A percentile compares a stretch with the other conserved stretches of the same genome.
Conservation (phyloP, 2,113 vertebrate species). For the Pollachius pollachius region DNA sequence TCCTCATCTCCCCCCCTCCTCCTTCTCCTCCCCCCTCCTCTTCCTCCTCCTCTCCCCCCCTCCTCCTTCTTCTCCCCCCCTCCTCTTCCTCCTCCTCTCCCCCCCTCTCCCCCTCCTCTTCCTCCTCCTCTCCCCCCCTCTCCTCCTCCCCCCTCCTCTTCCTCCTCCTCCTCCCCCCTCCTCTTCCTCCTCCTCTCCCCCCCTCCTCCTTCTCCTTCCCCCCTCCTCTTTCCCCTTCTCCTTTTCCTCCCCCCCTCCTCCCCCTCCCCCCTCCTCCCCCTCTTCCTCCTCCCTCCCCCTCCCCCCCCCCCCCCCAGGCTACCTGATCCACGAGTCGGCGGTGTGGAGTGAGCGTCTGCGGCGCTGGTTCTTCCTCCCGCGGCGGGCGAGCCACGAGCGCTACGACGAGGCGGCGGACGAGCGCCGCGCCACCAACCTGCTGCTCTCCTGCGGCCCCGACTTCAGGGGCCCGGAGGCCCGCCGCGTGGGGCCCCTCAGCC, state of each 20-base stretch:
- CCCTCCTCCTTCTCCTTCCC: no score
- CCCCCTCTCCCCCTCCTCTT: background rate
- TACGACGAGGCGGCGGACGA: conserved; percentile 87
- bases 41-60: no score
- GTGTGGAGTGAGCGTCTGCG: conserved; percentile 88
- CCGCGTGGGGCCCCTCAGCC: conserved; percentile 73
- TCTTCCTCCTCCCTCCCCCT: background rate
- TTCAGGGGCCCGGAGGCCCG: conserved; percentile 70
- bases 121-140: no score
- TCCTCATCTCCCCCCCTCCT: no score
- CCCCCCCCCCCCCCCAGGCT: conserved; percentile 71
- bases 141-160: no score
- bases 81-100: background rate
- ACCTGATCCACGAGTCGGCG: conserved; percentile 92
- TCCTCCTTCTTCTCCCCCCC: background rate
- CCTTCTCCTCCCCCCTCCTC: background rate
- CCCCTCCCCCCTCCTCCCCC: background rate
- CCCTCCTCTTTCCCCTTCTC: no score
- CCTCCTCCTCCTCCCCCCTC: background rate
- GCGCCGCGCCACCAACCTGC: conserved; percentile 84
- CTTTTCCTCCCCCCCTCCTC: no score
- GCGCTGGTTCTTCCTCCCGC: conserved; percentile 94
- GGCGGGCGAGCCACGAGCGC: conserved; percentile 84
- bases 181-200: background rate
- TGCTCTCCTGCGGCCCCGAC: conserved; percentile 82